A percentile compares a stretch with the other conserved stretches of the same genome.
These are phyloP conservation scores for Notarius lentiginosus DNA, from an alignment of 2,113 vertebrate species.

Conservation along the genomic window DNA sequence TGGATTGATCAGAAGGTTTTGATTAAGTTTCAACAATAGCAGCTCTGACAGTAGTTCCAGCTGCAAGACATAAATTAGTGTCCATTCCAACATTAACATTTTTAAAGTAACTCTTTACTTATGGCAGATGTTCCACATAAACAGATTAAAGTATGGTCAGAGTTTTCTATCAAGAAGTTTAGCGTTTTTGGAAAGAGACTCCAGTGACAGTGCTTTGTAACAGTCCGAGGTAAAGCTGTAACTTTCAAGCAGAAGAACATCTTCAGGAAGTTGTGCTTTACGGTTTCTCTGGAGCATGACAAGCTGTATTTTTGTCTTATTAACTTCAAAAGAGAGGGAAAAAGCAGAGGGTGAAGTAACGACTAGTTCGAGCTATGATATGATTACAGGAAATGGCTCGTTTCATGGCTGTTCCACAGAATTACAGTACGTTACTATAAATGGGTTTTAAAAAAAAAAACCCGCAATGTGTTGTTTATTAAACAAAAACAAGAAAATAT, in stretches of 20 bases:
- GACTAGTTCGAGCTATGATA: too few relatives aligned
- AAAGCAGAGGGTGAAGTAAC: too few relatives aligned
- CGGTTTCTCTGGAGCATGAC: background rate
- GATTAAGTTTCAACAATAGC: background rate
- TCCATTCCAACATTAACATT: background rate
- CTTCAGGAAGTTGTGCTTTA: background rate
- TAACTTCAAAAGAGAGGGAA: background rate
- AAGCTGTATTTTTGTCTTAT: background rate
- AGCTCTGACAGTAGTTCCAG: background rate
- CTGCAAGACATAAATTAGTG: background rate
- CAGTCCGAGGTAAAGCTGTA: background rate
- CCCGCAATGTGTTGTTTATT: background rate
- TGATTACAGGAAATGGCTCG: background rate
- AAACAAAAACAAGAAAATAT: background rate
- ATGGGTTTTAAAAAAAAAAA: background rate
- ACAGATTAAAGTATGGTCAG: background rate
- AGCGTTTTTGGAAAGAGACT: background rate
- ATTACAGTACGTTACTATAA: background rate
- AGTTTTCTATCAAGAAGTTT: background rate
- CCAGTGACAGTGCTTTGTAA: background rate
- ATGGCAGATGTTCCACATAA: too few relatives aligned
- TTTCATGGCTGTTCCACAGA: background rate
- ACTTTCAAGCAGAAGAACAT: background rate
- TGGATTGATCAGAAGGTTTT: background rate
- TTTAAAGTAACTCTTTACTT: background rate